Evolutionary conservation across 2,113 vertebrate species (phyloP).

Genomic region (Notarius quadriscutis): DNA sequence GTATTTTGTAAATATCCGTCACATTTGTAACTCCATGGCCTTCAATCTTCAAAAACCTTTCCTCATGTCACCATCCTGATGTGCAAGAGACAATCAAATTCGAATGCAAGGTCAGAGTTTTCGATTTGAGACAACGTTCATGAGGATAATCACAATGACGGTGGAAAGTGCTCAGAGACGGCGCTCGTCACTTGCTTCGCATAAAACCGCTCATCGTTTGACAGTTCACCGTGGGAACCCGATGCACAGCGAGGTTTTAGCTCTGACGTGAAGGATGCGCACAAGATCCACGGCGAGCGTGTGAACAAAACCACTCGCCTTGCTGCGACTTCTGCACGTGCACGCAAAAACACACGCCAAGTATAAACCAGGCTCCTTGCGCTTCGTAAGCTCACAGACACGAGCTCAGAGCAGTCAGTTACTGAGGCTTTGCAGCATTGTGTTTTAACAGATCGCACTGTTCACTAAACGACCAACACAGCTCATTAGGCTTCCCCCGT

Average conservation of each 20-base stretch:
- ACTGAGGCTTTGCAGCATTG: not conserved
- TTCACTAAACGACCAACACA: conserved; percentile 26
- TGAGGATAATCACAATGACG: not conserved
- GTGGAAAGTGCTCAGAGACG: not conserved
- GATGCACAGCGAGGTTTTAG: not conserved
- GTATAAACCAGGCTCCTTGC: not conserved
- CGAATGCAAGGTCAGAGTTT: not conserved
- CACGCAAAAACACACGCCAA: not conserved
- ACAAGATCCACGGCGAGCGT: not conserved
- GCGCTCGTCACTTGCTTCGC: not conserved
- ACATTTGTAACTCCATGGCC: too few relatives aligned
- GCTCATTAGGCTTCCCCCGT: conserved; percentile 19
- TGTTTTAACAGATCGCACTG: not conserved
- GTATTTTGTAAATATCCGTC: not conserved
- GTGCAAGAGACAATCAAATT: not conserved
- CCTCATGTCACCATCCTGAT: not conserved
- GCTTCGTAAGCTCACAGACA: not conserved
- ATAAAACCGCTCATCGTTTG: not conserved
- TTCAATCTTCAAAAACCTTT: not conserved
- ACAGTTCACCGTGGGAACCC: not conserved
- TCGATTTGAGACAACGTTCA: not conserved
- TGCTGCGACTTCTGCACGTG: not conserved
- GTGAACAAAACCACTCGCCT: not conserved
- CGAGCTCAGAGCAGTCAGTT: not conserved
- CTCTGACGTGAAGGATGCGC: not conserved